Base-by-base conservation (phyloP, 2,888 invertebrate species). In the Nemapogon koenigi region DNA sequence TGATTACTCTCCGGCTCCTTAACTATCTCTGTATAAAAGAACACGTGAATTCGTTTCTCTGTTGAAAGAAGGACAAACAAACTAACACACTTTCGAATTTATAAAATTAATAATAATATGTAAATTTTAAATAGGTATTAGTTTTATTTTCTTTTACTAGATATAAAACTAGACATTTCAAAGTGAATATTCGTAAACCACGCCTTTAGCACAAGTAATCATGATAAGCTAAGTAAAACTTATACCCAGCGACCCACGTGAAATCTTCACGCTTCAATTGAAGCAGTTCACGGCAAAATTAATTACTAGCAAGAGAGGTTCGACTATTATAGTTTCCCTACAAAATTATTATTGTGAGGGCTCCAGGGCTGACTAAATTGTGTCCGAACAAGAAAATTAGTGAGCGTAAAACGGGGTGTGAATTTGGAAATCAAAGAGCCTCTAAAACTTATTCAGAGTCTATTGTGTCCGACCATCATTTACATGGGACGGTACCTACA, bases 331-430 rank as follows among this genome's bases (percentile, higher is more conserved):
- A 78, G 75, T 76, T 78, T 72, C 71, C 60, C 64, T 54, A 57
- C 60, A 60, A 71, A 71, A 76, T 73, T 75, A 72, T 75, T 73
- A 75, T 76, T 69, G 68, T 67, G 75, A 68, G 63, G 67, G 71
- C 58, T 56, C 66, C 57, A 49, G 51, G 50, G 53, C 59, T 47
- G 57, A 49, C 63, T 58, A 68, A 72, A 75, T 73, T 75, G 73
- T 76, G 75, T 72, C 75, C 75, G 75, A 73, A 72, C 73, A 76
- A 78, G 76, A 76, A 78, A 78, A 78, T 78, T 78, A 76, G 68
- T 72, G 67, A 72, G 76, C 76, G 75, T 75, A 70, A 76, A 75
- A 67, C 72, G 59, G 78, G 75, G 75, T 75, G 76, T 66, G 72
- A 73, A 73, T 73, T 71, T 67, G 66, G 60, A 62, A 75, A 73